Evolutionary conservation across 2,113 vertebrate genomes (phyloP).

Genomic region (Pongo pygmaeus): DNA sequence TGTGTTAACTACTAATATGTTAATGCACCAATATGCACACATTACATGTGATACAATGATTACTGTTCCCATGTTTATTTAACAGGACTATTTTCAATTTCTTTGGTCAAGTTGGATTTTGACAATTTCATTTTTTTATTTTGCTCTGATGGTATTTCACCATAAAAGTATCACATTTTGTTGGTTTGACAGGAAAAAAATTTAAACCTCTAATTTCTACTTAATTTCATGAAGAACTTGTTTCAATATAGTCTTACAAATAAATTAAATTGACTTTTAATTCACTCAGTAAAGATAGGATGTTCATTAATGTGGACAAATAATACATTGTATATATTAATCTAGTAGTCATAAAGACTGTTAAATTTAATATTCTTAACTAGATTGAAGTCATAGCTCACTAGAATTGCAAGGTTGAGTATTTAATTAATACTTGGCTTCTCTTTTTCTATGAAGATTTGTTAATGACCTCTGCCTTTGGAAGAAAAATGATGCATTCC

Average conservation of each 20-base stretch:
- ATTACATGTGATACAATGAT: neutral
- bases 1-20: neutral
- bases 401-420: neutral
- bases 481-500: neutral
- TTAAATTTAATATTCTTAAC: conserved; percentile 53
- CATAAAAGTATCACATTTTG: neutral
- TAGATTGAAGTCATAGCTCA: conserved; percentile 10
- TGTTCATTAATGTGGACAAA: neutral
- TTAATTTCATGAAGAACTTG: neutral
- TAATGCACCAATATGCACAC: neutral
- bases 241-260: neutral
- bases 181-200: neutral
- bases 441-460: neutral
- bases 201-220: neutral
- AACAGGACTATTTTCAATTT: neutral
- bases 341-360: neutral
- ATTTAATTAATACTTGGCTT: conserved; percentile 23
- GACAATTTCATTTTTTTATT: neutral
- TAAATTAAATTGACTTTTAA: conserved; percentile 31
- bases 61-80: neutral
- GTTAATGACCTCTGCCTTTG: neutral
- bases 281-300: conserved; percentile 12
- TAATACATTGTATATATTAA: conserved; percentile 14
- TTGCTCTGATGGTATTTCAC: neutral
- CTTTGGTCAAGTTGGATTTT: neutral